Conservation (phyloP, 2,888 invertebrate species). For the Matsumyia berberina region DNA sequence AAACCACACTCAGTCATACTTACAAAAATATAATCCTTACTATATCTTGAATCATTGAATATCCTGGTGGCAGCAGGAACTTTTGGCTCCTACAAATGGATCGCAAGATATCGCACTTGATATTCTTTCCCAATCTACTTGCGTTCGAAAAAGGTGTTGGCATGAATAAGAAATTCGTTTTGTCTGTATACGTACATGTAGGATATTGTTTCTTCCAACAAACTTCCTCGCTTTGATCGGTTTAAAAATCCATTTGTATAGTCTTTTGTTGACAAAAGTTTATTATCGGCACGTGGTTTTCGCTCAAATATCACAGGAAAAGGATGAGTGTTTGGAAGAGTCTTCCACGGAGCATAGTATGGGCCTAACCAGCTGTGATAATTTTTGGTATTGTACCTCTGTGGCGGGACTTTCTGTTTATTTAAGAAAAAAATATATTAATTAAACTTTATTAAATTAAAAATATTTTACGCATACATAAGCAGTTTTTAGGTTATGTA, state of each 20-base stretch:
- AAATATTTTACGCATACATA: background rate
- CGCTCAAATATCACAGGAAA: background rate
- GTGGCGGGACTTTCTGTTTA: background rate
- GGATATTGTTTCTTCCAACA: background rate
- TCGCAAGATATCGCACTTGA: constrained; percentile 86
- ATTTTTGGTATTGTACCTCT: background rate
- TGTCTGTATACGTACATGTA: constrained; percentile 3
- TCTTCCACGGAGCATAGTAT: background rate
- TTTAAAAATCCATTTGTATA: background rate
- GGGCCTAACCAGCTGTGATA: background rate
- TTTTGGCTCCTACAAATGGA: constrained; percentile 88
- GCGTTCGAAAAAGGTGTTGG: too few relatives aligned
- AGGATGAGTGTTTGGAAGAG: background rate
- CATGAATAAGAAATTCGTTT: background rate
- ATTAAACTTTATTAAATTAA: background rate
- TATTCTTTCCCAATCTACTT: constrained; percentile 80
- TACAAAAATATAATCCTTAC: constrained; percentile 88
- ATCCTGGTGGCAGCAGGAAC: constrained; percentile 87
- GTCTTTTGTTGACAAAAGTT: background rate
- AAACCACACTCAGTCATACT: constrained; percentile 74
- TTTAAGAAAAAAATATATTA: background rate
- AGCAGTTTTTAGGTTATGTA: background rate
- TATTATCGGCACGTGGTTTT: background rate
- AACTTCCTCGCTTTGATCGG: background rate
- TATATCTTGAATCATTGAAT: constrained; percentile 89